phyloP scores from a whole-genome alignment of 2,797 vertebrate species.

The Sebastes jordani region DNA sequence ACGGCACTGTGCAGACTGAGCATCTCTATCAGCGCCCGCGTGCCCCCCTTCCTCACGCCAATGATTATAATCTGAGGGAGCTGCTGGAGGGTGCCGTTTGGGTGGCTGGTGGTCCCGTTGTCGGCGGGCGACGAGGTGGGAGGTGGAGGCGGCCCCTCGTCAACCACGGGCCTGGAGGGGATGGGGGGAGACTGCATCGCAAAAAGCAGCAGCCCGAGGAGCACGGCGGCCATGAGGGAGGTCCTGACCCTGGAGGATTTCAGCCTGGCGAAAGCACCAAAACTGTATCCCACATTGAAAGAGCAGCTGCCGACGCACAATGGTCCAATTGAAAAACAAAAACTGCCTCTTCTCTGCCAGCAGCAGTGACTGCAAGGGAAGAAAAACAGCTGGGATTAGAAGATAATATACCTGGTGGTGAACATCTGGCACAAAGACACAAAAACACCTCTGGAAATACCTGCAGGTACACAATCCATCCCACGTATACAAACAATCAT shows the following conservation, averaged over 20 bases:
- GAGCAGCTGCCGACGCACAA: conserved; percentile 66
- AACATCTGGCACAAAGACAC: background rate
- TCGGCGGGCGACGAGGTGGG: conserved; percentile 57
- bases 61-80: conserved; percentile 94
- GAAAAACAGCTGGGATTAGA: conserved; percentile 45
- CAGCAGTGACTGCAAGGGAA: conserved; percentile 40
- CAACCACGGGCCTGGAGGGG: conserved; percentile 80
- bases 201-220: conserved; percentile 89
- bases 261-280: conserved; percentile 78
- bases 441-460: conserved; percentile 1
- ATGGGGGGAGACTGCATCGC: conserved; percentile 83
- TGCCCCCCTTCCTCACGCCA: conserved; percentile 96
- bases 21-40: conserved; percentile 95
- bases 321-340: conserved; percentile 32
- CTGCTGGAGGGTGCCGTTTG: conserved; percentile 85
- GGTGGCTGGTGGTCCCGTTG: conserved; percentile 64
- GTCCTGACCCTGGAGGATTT: conserved; percentile 84
- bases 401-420: background rate
- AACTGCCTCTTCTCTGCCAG: conserved; percentile 38
- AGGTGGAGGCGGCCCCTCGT: conserved; percentile 33
- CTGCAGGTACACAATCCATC: background rate
- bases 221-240: conserved; percentile 89
- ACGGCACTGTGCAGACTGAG: conserved; percentile 91
- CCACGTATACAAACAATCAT: background rate
- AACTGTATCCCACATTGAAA: conserved; percentile 78